phyloP scores from a whole-genome alignment of 2,113 vertebrate genomes.

The Protobothrops mucrosquamatus region DNA sequence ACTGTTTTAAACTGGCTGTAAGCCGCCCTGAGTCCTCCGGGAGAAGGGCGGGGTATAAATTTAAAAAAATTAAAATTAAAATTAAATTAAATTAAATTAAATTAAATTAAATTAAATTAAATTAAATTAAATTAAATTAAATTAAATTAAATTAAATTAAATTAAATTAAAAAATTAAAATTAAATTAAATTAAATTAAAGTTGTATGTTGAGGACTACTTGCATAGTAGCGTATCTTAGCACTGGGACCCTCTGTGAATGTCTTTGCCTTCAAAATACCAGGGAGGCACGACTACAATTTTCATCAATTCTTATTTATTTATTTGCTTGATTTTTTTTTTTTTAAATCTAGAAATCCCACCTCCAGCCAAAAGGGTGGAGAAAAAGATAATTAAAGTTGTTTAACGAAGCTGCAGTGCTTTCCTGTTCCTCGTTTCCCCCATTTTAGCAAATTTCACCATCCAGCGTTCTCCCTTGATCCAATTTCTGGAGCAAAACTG shows the following conservation, averaged over 20 bases:
- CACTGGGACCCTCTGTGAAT: background rate
- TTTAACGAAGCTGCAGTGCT: background rate
- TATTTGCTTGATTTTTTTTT: background rate
- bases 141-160: no score
- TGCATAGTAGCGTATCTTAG: background rate
- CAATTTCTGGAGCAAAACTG: constrained; percentile 17
- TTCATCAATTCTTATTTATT: background rate
- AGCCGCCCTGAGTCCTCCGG: no score
- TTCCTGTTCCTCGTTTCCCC: background rate
- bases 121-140: no score
- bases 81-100: no score
- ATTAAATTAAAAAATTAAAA: no score
- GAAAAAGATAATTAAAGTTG: background rate
- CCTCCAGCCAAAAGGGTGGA: background rate
- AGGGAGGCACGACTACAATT: background rate
- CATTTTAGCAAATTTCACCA: background rate
- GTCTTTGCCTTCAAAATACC: background rate
- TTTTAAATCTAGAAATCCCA: background rate
- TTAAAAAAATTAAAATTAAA: no score
- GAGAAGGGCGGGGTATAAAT: no score
- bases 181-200: no score
- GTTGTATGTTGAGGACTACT: background rate
- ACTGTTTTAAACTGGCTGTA: no score
- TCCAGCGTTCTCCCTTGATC: background rate
- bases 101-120: no score